phyloP scores from a whole-genome alignment of 2,888 invertebrate genomes.

The Megastigmus dorsalis region DNA sequence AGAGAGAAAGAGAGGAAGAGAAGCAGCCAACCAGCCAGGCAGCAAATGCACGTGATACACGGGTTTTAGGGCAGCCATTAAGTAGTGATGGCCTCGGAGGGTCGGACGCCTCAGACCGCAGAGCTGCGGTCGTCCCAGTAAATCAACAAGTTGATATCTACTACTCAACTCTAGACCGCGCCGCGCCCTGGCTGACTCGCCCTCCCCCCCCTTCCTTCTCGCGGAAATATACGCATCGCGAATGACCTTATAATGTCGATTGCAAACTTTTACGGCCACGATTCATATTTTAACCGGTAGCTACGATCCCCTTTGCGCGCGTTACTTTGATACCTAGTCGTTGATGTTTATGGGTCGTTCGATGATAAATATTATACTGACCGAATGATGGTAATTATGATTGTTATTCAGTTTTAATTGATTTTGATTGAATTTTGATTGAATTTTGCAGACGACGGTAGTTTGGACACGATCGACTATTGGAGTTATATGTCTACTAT shows the following conservation, averaged over 20 bases:
- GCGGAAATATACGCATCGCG: constrained; percentile 35
- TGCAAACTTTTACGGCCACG: constrained; percentile 1
- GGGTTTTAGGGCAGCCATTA: constrained; percentile 64
- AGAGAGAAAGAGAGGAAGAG: constrained; percentile 3
- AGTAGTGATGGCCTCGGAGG: constrained; percentile 63
- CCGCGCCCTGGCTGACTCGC: too few species aligned
- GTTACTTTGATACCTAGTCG: too few species aligned
- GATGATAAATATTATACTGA: too few species aligned
- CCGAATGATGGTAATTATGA: too few species aligned
- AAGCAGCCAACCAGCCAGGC: constrained; percentile 12
- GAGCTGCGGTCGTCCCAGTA: constrained; percentile 65
- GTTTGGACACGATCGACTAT: too few species aligned
- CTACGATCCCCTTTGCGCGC: too few species aligned
- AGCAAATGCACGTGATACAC: constrained; percentile 50
- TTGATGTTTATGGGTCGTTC: too few species aligned
- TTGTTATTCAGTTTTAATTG: too few species aligned
- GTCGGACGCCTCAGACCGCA: constrained; percentile 64
- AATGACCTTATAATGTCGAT: constrained; percentile 34
- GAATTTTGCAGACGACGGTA: too few species aligned
- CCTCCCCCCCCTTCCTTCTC: background rate
- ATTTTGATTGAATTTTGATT: too few species aligned
- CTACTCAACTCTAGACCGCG: constrained; percentile 52
- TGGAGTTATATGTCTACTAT: too few species aligned
- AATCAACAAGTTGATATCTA: constrained; percentile 73
- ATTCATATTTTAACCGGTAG: background rate